phyloP scores from a whole-genome alignment of 2,797 vertebrate genomes.

The Cyprinella venusta region DNA sequence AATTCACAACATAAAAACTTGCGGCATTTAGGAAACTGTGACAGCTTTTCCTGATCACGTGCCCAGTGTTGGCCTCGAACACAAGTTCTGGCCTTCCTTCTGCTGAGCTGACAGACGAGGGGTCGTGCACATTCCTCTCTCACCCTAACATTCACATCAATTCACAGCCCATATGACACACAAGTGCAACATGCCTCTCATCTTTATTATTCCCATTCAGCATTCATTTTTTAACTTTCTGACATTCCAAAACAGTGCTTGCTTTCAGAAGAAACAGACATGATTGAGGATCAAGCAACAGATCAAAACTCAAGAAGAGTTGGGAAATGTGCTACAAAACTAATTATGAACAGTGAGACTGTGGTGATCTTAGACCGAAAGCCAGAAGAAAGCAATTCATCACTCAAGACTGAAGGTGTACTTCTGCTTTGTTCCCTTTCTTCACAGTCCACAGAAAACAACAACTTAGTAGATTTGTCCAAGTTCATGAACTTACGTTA shows the following conservation, averaged over 20 bases:
- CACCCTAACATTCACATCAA: not conserved
- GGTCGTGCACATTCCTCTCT: no score
- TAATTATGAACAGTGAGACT: not conserved
- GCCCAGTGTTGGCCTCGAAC: conserved; percentile 16
- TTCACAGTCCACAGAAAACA: not conserved
- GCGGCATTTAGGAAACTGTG: conserved; percentile 49
- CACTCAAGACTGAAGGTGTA: not conserved
- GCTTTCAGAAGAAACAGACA: not conserved
- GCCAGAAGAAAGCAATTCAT: not conserved
- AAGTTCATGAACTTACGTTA: not conserved
- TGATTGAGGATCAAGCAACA: not conserved
- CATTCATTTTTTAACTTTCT: not conserved
- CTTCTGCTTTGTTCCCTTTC: not conserved
- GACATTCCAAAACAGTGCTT: not conserved
- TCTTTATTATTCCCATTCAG: not conserved
- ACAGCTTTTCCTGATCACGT: conserved; percentile 51
- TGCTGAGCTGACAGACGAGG: conserved; percentile 8
- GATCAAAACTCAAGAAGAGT: not conserved
- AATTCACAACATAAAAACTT: not conserved
- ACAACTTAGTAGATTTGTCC: not conserved
- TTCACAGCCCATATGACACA: not conserved
- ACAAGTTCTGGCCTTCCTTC: not conserved
- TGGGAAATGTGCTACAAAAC: not conserved
- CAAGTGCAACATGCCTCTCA: not conserved
- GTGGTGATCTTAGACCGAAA: not conserved